Evolutionary conservation across 1,140 invertebrate species (phyloP).

Genomic region (Phthorimaea operculella): DNA sequence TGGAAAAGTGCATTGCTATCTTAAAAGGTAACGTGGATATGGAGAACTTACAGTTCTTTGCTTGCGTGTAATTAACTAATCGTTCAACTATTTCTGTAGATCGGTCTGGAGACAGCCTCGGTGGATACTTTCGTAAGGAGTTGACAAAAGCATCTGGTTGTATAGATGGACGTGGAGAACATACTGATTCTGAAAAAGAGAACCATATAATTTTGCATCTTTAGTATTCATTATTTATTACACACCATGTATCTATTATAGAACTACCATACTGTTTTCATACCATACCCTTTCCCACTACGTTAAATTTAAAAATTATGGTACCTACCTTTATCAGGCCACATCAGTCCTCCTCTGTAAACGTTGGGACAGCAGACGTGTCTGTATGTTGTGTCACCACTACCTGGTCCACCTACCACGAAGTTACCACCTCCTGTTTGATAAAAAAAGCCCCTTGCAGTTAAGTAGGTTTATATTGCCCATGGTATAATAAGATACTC

Average conservation of each 20-base stretch:
- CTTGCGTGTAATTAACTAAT: conserved; percentile 31
- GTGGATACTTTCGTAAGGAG: conserved; percentile 44
- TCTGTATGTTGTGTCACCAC: conserved; percentile 22
- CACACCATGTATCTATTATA: too few relatives aligned
- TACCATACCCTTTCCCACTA: too few relatives aligned
- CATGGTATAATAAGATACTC: too few relatives aligned
- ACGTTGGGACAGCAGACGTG: conserved; percentile 7
- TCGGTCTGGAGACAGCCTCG: conserved; percentile 29
- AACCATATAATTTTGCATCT: too few relatives aligned
- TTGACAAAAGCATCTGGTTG: conserved; percentile 36
- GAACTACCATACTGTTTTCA: too few relatives aligned
- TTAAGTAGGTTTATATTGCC: too few relatives aligned
- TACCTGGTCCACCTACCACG: conserved; percentile 37
- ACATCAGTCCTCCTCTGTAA: conserved; percentile 29
- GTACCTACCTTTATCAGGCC: conserved; percentile 41
- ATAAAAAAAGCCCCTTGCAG: too few relatives aligned
- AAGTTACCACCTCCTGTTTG: conserved; percentile 40
- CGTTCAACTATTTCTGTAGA: conserved; percentile 39
- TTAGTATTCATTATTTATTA: too few relatives aligned
- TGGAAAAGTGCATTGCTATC: too few relatives aligned
- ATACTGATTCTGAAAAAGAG: conserved; percentile 27
- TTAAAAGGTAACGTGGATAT: too few relatives aligned
- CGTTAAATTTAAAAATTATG: not conserved
- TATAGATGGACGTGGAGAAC: conserved; percentile 22
- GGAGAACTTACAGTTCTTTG: conserved; percentile 26